phyloP scores from a whole-genome alignment of 2,888 invertebrate species.

The Polylopha cassiicola region DNA sequence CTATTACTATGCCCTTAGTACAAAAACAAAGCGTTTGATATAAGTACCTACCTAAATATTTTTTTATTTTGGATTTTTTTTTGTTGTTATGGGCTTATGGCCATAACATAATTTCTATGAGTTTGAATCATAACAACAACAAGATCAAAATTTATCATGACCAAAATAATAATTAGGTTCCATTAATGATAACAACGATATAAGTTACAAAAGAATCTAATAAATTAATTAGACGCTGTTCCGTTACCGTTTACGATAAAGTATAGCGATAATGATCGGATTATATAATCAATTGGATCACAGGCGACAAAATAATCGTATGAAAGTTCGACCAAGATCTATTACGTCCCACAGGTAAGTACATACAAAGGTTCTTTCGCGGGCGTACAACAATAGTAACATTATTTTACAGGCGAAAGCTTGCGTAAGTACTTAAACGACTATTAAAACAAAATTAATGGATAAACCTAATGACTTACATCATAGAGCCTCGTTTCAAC shows the following conservation, averaged over 20 bases:
- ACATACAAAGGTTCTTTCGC: slow-evolving; percentile 58
- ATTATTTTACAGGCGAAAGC: slow-evolving; percentile 70
- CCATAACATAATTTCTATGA: no score
- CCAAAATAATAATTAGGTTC: slow-evolving; percentile 13
- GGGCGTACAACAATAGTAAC: slow-evolving; percentile 56
- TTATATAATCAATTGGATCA: slow-evolving; percentile 36
- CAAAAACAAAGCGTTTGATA: no score
- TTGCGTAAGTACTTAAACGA: slow-evolving; percentile 62
- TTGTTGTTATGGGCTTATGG: no score
- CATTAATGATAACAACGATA: no score
- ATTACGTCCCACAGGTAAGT: slow-evolving; percentile 41
- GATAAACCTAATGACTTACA: slow-evolving; percentile 59
- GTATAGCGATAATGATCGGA: slow-evolving; percentile 28
- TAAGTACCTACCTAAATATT: no score
- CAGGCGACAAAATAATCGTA: slow-evolving; percentile 44
- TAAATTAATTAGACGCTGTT: slow-evolving; percentile 19
- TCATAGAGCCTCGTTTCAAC: slow-evolving; percentile 46
- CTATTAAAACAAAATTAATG: slow-evolving; percentile 73
- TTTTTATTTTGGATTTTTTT: no score
- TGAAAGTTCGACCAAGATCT: slow-evolving; percentile 46
- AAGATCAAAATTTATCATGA: slow-evolving; percentile 8
- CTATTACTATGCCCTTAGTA: no score
- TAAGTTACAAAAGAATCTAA: slow-evolving; percentile 12
- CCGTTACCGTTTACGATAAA: slow-evolving; percentile 4
- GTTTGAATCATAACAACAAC: no score